These are phyloP conservation scores for Hirudinaria manillensis DNA, from an alignment of 2,888 invertebrate species.

Conservation along the genomic window DNA sequence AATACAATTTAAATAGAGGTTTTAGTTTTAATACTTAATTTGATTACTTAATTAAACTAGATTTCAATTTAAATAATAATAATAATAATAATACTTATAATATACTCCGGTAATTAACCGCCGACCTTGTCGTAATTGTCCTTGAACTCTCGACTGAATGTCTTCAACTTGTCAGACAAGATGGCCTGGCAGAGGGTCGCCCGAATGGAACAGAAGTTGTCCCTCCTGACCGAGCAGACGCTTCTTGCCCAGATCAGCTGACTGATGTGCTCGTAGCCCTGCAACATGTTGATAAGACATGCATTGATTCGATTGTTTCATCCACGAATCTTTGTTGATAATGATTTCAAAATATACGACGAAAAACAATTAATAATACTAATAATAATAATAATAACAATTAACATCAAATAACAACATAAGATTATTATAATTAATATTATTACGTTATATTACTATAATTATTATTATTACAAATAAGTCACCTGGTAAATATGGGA, in stretches of 20 bases:
- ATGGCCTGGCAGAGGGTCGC: constrained; percentile 12
- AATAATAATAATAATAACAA: not conserved
- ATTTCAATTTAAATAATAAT: too few species aligned
- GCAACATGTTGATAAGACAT: not conserved
- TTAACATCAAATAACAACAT: not conserved
- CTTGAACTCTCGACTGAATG: not conserved
- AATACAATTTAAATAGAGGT: too few species aligned
- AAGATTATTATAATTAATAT: not conserved
- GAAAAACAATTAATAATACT: not conserved
- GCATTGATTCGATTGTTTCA: too few species aligned
- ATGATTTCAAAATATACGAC: not conserved
- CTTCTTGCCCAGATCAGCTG: not conserved
- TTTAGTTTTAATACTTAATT: too few species aligned
- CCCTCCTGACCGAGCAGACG: constrained; percentile 1
- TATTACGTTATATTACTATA: not conserved
- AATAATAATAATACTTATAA: too few species aligned
- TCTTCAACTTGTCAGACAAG: not conserved
- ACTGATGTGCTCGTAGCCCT: constrained; percentile 15
- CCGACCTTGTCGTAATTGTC: not conserved
- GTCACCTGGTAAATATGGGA: not conserved
- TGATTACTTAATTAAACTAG: too few species aligned
- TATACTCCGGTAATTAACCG: too few species aligned
- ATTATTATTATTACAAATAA: not conserved
- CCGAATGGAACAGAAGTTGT: constrained; percentile 8
- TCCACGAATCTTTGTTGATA: not conserved